Evolutionary conservation across 2,113 vertebrate genomes (phyloP).

Genomic region (Eira barbara): DNA sequence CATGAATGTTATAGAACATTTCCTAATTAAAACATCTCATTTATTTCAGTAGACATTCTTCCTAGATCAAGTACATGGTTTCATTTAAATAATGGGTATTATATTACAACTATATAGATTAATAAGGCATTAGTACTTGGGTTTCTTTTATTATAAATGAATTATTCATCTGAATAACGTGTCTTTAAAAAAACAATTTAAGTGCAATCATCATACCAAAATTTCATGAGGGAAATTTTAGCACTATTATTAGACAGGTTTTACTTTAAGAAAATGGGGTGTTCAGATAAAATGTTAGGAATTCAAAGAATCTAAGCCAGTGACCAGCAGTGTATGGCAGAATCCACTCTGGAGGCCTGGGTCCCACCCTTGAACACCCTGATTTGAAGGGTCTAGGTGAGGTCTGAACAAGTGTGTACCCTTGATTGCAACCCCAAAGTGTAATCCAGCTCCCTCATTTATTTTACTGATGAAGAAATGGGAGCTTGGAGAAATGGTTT

Average conservation of each 20-base stretch:
- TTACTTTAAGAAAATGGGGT: neutral
- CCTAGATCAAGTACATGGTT: neutral
- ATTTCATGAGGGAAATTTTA: neutral
- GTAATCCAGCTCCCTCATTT: neutral
- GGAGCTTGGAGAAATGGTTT: neutral
- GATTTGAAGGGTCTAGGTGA: neutral
- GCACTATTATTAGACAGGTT: neutral
- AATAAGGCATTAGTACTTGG: neutral
- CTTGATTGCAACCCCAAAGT: neutral
- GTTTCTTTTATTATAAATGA: conserved; percentile 39
- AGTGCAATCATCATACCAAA: neutral
- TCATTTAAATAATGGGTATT: neutral
- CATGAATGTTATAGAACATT: neutral
- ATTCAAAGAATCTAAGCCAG: neutral
- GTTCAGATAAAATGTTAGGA: neutral
- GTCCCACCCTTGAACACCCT: neutral
- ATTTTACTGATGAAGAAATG: neutral
- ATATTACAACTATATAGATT: neutral
- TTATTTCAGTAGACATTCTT: neutral
- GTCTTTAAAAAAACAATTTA: conserved; percentile 15
- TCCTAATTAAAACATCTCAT: neutral
- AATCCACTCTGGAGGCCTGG: neutral
- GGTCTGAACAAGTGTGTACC: neutral
- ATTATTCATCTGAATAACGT: conserved; percentile 28
- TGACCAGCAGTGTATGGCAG: neutral